Conservation (phyloP, 2,113 vertebrate genomes). For the Zosterops lateralis region DNA sequence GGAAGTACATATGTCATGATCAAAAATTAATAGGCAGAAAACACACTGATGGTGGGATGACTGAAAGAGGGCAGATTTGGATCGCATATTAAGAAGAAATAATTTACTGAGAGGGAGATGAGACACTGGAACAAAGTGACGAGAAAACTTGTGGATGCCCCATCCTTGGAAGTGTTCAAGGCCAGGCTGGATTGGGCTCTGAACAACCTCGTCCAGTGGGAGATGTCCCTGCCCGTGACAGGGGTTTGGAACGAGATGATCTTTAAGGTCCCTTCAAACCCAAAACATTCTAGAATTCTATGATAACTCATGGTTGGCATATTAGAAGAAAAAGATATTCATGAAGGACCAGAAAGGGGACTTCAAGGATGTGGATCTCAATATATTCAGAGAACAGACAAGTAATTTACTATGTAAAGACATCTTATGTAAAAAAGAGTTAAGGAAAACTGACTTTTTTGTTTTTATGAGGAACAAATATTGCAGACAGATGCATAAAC, state of each 20-base stretch:
- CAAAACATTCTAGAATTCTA: neutral
- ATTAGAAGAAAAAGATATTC: neutral
- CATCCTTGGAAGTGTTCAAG: neutral
- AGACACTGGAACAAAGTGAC: neutral
- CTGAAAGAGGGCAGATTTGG: neutral
- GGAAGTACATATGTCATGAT: neutral
- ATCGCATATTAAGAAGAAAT: neutral
- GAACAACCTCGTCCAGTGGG: neutral
- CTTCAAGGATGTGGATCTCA: neutral
- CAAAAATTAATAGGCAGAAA: neutral
- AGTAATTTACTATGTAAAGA: neutral
- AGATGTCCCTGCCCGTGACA: neutral
- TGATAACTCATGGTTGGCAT: neutral
- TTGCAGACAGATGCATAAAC: neutral
- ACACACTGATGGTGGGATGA: neutral
- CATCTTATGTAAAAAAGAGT: neutral
- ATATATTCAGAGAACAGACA: neutral
- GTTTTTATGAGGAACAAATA: neutral
- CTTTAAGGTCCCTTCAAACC: neutral
- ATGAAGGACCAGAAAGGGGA: neutral
- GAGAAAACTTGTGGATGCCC: neutral
- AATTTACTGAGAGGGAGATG: neutral
- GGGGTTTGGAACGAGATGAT: accelerated
- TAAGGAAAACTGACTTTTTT: neutral
- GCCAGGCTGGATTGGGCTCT: neutral